phyloP scores from a whole-genome alignment of 2,888 invertebrate genomes.

The Vanessa cardui region DNA sequence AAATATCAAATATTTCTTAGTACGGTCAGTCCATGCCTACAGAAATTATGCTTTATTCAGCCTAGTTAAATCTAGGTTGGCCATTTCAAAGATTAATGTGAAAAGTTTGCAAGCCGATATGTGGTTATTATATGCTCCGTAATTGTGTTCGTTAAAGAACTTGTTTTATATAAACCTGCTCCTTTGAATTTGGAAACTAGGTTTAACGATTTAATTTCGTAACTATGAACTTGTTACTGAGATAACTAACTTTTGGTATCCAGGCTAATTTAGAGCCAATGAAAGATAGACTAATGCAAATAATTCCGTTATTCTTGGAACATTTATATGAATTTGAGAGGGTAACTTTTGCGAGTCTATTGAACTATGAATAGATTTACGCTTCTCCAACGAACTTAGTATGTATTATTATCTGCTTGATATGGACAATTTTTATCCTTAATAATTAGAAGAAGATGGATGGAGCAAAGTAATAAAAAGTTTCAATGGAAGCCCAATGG shows the following conservation, averaged over 20 bases:
- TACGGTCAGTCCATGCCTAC: background rate
- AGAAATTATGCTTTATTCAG: background rate
- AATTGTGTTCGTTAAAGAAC: constrained; percentile 14
- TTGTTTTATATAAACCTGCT: constrained; percentile 21
- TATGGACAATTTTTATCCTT: no score
- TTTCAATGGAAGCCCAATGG: no score
- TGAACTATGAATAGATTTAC: no score
- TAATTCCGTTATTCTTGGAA: no score
- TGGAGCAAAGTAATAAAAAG: no score
- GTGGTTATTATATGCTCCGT: constrained; percentile 5
- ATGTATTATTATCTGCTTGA: no score
- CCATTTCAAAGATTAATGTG: constrained; percentile 10
- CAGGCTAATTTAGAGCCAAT: no score
- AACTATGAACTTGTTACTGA: background rate
- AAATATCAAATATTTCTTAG: background rate
- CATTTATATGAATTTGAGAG: no score
- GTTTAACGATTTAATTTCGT: background rate
- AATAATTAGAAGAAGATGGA: no score
- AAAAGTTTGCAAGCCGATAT: background rate
- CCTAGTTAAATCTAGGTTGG: constrained; percentile 11
- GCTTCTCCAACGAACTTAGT: no score
- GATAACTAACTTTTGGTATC: background rate
- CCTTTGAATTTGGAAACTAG: constrained; percentile 17
- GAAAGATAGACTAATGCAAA: no score
- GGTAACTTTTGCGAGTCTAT: no score